Percentiles rank a stretch among this genome's conserved stretches.
Conservation (phyloP, 2,113 vertebrate genomes). For the Xiphophorus couchianus region DNA sequence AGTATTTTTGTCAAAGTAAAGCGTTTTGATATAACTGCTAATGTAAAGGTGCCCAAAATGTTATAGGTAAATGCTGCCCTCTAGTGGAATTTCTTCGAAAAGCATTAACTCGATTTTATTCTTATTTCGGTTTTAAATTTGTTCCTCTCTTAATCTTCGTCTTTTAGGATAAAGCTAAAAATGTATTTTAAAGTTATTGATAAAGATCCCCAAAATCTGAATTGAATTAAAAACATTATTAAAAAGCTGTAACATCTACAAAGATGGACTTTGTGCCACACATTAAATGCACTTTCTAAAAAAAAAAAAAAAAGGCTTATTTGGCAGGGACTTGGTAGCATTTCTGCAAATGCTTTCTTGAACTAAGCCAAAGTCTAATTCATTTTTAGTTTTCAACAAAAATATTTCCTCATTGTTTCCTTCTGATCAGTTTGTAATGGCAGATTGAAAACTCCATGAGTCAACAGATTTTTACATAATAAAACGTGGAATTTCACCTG, state of each 20-base stretch:
- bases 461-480: not conserved
- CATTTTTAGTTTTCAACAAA: not conserved
- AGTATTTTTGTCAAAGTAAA: too few species aligned
- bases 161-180: not conserved
- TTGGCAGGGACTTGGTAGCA: too few species aligned
- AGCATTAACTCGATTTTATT: not conserved
- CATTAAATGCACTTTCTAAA: not conserved
- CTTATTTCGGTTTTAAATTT: not conserved
- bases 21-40: not conserved
- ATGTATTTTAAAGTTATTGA: not conserved
- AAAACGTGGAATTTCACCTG: not conserved
- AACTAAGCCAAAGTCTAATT: not conserved
- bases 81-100: not conserved
- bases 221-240: not conserved
- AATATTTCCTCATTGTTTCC: too few species aligned
- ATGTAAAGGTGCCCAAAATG: not conserved
- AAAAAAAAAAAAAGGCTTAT: too few species aligned
- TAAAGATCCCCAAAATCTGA: not conserved
- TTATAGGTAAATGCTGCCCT: slow-evolving; percentile 16
- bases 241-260: not conserved
- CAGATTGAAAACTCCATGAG: not conserved
- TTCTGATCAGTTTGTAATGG: not conserved
- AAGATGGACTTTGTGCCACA: not conserved
- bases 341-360: too few species aligned
- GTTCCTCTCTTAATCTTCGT: not conserved